These are phyloP conservation scores for Molothrus aeneus DNA, from an alignment of 2,797 vertebrate genomes.

Conservation along the genomic window DNA sequence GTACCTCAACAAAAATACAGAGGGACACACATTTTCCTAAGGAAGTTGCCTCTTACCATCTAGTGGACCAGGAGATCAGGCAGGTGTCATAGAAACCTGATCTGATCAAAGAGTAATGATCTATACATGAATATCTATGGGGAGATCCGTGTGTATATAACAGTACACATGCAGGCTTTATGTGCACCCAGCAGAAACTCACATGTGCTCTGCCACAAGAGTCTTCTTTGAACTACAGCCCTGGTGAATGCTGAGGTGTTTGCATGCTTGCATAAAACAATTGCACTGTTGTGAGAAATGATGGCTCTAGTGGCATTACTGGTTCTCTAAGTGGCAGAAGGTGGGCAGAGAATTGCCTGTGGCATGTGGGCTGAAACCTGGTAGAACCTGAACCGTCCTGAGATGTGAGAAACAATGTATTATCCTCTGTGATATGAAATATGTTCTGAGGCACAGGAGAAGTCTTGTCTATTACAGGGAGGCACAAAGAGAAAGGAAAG, in stretches of 20 bases:
- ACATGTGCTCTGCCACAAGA: accelerated
- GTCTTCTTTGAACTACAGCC: not conserved
- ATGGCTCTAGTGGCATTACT: not conserved
- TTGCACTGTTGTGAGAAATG: not conserved
- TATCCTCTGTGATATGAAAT: not conserved
- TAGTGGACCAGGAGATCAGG: not conserved
- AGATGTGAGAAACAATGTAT: not conserved
- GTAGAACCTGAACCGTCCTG: not conserved
- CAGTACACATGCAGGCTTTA: not conserved
- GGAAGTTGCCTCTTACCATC: not conserved
- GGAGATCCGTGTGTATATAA: accelerated
- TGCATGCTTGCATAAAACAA: not conserved
- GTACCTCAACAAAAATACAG: not conserved
- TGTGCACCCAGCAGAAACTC: not conserved
- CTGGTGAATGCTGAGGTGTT: not conserved
- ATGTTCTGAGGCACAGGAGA: not conserved
- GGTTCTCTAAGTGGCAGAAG: not conserved
- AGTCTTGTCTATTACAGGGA: not conserved
- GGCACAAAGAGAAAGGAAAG: not conserved
- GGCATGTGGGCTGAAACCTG: not conserved
- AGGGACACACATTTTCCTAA: not conserved
- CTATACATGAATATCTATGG: not conserved
- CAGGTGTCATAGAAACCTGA: not conserved
- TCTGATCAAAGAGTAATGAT: not conserved
- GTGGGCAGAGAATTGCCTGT: not conserved